These are phyloP conservation scores for Drosophila demipolita DNA, from an alignment of 2,888 invertebrate species.

Conservation along the genomic window DNA sequence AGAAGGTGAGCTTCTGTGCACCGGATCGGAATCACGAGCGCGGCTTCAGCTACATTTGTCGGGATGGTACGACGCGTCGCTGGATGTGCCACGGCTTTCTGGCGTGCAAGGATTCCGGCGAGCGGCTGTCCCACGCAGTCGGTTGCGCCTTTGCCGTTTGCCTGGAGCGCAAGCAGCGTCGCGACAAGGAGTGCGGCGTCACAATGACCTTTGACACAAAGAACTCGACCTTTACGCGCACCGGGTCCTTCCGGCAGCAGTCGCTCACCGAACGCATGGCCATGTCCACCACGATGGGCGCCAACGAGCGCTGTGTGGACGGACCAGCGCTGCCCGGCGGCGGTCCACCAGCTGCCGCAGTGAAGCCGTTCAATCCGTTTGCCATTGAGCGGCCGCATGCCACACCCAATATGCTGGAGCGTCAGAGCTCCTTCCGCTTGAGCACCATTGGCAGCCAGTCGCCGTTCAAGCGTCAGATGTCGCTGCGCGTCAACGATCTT, in stretches of 20 bases:
- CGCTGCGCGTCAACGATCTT: constrained; percentile 96
- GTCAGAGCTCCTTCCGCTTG: constrained; percentile 98
- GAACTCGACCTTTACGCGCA: constrained; percentile 96
- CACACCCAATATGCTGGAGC: constrained; percentile 95
- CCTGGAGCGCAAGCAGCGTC: constrained; percentile 97
- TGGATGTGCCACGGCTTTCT: constrained; percentile 99
- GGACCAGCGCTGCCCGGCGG: constrained; percentile 54
- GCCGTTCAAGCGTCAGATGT: constrained; percentile 98
- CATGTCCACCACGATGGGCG: constrained; percentile 86
- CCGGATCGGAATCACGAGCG: constrained; percentile 99
- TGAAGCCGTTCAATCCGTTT: constrained; percentile 93
- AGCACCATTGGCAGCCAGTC: constrained; percentile 91
- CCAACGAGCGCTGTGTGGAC: constrained; percentile 86
- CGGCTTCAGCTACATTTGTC: constrained; percentile 98
- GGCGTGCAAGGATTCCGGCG: constrained; percentile 97
- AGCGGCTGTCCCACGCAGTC: constrained; percentile 98
- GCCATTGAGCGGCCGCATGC: constrained; percentile 98
- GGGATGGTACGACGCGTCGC: constrained; percentile 98
- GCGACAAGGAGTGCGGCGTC: constrained; percentile 98
- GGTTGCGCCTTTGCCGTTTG: constrained; percentile 99
- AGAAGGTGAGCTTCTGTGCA: constrained; percentile 99
- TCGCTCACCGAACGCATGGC: constrained; percentile 91
- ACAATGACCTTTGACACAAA: constrained; percentile 96
- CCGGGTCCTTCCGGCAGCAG: constrained; percentile 95
- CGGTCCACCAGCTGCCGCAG: constrained; percentile 77